Conservation (phyloP, 2,113 vertebrate genomes). For the Vombatus ursinus region DNA sequence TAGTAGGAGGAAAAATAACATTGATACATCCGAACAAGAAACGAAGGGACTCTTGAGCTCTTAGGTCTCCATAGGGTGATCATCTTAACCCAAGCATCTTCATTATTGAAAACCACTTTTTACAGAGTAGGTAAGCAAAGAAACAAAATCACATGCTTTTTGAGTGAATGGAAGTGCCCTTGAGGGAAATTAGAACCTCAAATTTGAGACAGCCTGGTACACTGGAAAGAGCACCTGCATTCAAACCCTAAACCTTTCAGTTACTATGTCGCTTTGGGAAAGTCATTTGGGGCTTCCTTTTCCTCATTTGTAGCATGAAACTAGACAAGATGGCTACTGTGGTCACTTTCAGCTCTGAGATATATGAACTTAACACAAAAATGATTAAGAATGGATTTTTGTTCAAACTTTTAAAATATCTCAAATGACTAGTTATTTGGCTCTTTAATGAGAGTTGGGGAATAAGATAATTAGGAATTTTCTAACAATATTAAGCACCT, state of each 20-base stretch:
- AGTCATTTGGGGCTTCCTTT: background rate
- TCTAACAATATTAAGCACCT: background rate
- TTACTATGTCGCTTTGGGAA: background rate
- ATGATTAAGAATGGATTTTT: background rate
- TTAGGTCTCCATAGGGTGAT: background rate
- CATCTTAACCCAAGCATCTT: background rate
- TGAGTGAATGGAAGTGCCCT: background rate
- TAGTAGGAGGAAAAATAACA: background rate
- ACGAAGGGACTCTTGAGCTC: background rate
- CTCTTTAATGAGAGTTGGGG: background rate
- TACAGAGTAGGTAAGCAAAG: background rate
- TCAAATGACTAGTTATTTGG: background rate
- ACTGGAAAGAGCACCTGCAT: background rate
- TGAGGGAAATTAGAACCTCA: background rate
- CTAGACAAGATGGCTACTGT: background rate
- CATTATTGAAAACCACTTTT: background rate
- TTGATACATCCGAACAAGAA: accelerated
- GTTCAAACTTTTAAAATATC: background rate
- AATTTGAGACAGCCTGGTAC: background rate
- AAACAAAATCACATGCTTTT: background rate
- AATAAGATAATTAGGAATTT: background rate
- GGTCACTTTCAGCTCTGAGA: background rate
- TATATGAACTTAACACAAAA: background rate
- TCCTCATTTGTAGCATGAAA: background rate
- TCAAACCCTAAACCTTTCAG: background rate